Conservation (phyloP, 2,797 vertebrate species). For the Cyprinodon diabolis region DNA sequence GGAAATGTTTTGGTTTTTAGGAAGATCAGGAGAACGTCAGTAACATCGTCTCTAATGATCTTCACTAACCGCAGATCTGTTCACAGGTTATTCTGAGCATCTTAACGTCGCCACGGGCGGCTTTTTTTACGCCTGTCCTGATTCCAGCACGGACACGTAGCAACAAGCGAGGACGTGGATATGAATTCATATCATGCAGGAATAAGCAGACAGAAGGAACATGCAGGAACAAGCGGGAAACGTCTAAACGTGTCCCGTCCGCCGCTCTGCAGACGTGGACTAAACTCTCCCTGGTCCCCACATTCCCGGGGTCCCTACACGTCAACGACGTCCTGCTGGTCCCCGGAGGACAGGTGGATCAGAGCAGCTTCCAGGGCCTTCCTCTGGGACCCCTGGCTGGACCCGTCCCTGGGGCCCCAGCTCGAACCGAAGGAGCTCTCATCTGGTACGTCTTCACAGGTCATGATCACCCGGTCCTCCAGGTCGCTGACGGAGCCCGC, state of each 20-base stretch:
- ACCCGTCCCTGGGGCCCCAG: conserved; percentile 30
- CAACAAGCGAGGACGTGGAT: conserved; percentile 29
- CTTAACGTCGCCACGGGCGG: conserved; percentile 31
- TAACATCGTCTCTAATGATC: no score
- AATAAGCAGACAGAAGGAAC: conserved; percentile 4
- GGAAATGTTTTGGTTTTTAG: background rate
- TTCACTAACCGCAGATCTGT: no score
- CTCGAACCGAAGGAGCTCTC: conserved; percentile 53
- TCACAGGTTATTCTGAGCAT: no score
- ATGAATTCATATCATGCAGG: conserved; percentile 11
- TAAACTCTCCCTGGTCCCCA: background rate
- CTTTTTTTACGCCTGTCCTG: conserved; percentile 1
- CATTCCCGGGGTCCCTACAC: conserved; percentile 45
- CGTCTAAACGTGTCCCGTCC: conserved; percentile 14
- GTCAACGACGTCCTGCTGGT: conserved; percentile 44
- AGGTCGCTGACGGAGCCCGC: conserved; percentile 67
- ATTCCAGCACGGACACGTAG: conserved; percentile 42
- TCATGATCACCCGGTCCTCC: conserved; percentile 78
- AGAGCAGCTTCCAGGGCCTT: conserved; percentile 38
- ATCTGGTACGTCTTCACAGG: conserved; percentile 70
- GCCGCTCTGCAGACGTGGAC: background rate
- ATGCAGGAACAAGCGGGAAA: conserved; percentile 44
- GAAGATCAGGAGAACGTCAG: background rate
- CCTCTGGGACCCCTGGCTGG: conserved; percentile 48
- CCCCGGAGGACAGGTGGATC: conserved; percentile 29